Base-by-base conservation (phyloP, 2,113 vertebrate genomes). In the Oncorhynchus clarkii region DNA sequence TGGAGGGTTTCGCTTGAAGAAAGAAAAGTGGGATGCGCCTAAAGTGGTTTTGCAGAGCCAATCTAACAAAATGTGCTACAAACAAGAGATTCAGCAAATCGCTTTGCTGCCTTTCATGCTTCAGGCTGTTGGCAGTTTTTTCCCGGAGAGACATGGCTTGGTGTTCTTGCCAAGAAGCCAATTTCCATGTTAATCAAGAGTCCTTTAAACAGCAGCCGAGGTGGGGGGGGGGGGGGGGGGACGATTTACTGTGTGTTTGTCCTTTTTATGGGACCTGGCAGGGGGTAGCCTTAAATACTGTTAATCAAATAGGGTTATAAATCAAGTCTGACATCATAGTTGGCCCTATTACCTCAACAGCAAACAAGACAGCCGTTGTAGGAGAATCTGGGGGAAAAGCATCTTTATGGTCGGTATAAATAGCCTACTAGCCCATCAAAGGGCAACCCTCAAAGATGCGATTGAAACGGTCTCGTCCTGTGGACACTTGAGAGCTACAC, bases 161-260 rank as follows among this genome's bases (percentile, higher is more conserved):
- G 13, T 34, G 27, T 5, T 67, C 26, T 67, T 20, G 3, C 66
- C 66, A 67, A 34, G 66, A 67, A 67, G 27, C 26, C 29, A 67
- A 34, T 67, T 67, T 34, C 66, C 16, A 67, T 34, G 66, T 67
- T 31, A 67, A 67, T 67, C 66, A 67, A 67, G 27, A 67, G 29
- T 67, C 5, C 16, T 29, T 66, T 29, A 66, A 66, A 29, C 24
- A 67, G 66, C 66, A 18, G 66, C 26, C 27, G 6, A 20, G 29
- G 1, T 0, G 22, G 9, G 6, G 1, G 24, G 24, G 24, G 24
- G 27, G 27, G 7, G 4, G 18, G 20, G 16, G 2, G 5, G 29
- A 27, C 13, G 16, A 62, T 62, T 57, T 57, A 18, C 54, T 57
- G 54, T 5, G 51, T 57, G 54, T 57, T 34, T 34, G 29, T 34